These are phyloP conservation scores for Hyalella azteca DNA, from an alignment of 2,888 invertebrate species.

Conservation along the genomic window DNA sequence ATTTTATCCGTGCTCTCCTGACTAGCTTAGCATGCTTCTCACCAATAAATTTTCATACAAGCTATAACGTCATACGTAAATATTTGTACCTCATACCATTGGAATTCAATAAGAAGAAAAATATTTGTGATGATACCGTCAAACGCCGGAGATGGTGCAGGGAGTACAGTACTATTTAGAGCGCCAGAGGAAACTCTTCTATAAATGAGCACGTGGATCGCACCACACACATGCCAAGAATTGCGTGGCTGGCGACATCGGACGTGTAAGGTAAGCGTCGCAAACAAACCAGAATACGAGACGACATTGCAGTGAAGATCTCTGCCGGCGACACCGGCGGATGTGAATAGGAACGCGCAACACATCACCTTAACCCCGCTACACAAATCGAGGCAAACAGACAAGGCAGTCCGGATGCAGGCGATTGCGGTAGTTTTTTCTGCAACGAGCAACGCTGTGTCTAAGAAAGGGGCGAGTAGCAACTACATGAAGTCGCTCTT, in stretches of 20 bases:
- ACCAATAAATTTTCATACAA: too few relatives aligned
- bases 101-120: too few relatives aligned
- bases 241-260: not conserved
- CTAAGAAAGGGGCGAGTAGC: not conserved
- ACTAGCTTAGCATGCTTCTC: too few relatives aligned
- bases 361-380: too few relatives aligned
- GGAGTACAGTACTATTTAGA: too few relatives aligned
- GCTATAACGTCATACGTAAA: too few relatives aligned
- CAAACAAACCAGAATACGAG: conserved; percentile 9
- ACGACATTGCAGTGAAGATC: not conserved
- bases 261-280: conserved; percentile 5
- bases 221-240: not conserved
- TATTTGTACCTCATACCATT: too few relatives aligned
- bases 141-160: too few relatives aligned
- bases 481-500: too few relatives aligned
- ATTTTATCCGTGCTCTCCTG: too few relatives aligned
- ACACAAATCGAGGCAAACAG: not conserved
- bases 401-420: not conserved
- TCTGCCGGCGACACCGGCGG: not conserved
- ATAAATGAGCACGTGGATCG: conserved; percentile 7
- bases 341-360: too few relatives aligned
- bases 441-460: not conserved
- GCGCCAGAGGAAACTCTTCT: conserved; percentile 10
- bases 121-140: too few relatives aligned
- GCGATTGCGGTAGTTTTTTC: not conserved